Percentiles rank a stretch among this genome's conserved stretches.
Conservation (phyloP, 2,888 invertebrate species). For the Caenorhabditis sp. region DNA sequence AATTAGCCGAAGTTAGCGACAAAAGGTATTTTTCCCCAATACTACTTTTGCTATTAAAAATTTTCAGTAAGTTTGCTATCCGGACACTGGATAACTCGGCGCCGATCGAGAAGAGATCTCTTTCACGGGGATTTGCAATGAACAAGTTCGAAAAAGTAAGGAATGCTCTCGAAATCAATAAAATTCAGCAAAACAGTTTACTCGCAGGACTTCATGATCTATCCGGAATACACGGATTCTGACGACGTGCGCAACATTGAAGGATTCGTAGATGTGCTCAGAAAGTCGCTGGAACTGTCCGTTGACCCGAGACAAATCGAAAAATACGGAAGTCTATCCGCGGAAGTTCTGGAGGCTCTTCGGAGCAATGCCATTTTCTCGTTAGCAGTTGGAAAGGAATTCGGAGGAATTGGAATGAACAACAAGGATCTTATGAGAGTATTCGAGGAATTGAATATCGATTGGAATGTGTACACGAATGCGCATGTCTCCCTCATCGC, state of each 20-base stretch:
- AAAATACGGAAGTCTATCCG: slow-evolving; percentile 53
- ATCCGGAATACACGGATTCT: slow-evolving; percentile 76
- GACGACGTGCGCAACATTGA: slow-evolving; percentile 75
- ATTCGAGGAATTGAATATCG: slow-evolving; percentile 70
- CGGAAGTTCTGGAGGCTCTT: slow-evolving; percentile 62
- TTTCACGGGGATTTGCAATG: slow-evolving; percentile 74
- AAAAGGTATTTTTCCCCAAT: slow-evolving; percentile 10
- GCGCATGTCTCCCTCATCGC: slow-evolving; percentile 59
- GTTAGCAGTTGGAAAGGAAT: slow-evolving; percentile 68
- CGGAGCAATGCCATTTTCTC: slow-evolving; percentile 66
- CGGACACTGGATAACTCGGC: slow-evolving; percentile 29
- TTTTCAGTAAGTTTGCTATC: slow-evolving; percentile 46
- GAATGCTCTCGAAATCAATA: background rate
- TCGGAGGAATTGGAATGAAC: slow-evolving; percentile 74
- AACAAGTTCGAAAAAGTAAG: slow-evolving; percentile 77
- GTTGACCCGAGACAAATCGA: slow-evolving; percentile 57
- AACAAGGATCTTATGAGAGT: slow-evolving; percentile 73
- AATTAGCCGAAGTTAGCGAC: slow-evolving; percentile 21
- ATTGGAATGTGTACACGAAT: slow-evolving; percentile 65
- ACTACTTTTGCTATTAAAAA: background rate
- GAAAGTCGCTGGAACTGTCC: slow-evolving; percentile 52
- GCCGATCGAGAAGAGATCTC: slow-evolving; percentile 73
- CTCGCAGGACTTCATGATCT: slow-evolving; percentile 78
- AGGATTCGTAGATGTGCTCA: slow-evolving; percentile 64
- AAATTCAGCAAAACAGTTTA: background rate